These are phyloP conservation scores for Yoshiicerus persimilis DNA, from an alignment of 1,140 invertebrate species.

Conservation along the genomic window DNA sequence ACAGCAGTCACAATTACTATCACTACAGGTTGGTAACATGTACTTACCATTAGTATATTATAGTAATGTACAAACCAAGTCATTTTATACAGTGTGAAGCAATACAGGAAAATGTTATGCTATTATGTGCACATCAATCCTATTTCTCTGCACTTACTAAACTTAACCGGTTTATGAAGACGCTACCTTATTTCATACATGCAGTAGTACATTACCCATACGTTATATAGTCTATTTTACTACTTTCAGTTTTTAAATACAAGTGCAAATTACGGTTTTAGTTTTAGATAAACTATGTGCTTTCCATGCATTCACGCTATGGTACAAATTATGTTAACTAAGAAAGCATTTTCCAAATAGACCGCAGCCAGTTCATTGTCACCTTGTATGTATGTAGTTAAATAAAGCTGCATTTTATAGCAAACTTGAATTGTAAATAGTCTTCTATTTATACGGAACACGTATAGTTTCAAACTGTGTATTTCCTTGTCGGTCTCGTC, in stretches of 20 bases:
- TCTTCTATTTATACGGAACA: too few relatives aligned
- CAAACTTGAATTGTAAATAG: too few relatives aligned
- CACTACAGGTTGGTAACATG: not conserved
- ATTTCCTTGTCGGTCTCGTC: not conserved
- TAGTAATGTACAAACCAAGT: not conserved
- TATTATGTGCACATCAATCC: not conserved
- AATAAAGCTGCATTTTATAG: not conserved
- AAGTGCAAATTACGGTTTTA: not conserved
- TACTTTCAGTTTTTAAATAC: not conserved
- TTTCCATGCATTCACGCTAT: not conserved
- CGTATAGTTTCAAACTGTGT: too few relatives aligned
- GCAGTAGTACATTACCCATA: too few relatives aligned
- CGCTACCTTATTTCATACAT: not conserved
- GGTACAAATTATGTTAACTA: not conserved
- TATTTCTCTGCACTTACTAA: not conserved
- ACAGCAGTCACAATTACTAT: not conserved
- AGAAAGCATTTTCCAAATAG: not conserved
- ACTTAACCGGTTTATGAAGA: not conserved
- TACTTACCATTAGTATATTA: too few relatives aligned
- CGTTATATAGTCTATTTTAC: not conserved
- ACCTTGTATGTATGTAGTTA: not conserved
- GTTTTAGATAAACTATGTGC: not conserved
- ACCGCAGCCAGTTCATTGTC: not conserved
- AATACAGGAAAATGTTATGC: not conserved
- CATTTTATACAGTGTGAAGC: not conserved